These are phyloP conservation scores for Ormyrus thymus DNA, from an alignment of 2,888 invertebrate species.

Conservation along the genomic window DNA sequence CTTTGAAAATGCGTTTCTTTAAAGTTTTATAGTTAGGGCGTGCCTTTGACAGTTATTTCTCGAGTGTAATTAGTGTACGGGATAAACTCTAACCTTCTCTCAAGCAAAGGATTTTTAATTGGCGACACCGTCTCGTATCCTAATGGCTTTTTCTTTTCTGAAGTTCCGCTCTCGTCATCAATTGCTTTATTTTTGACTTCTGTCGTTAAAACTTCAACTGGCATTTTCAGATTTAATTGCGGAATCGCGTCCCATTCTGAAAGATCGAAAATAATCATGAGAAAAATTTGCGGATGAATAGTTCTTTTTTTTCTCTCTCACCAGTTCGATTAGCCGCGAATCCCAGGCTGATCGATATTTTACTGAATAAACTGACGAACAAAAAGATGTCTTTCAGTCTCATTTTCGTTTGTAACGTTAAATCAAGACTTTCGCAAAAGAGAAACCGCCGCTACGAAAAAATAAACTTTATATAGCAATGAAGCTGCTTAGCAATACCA, in stretches of 20 bases:
- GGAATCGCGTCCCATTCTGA: slow-evolving; percentile 32
- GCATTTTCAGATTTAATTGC: slow-evolving; percentile 34
- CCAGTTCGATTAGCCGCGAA: slow-evolving; percentile 31
- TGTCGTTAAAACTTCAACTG: slow-evolving; percentile 44
- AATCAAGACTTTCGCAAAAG: not conserved
- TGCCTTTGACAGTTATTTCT: too few species aligned
- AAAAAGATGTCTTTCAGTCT: slow-evolving; percentile 16
- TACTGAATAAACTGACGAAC: not conserved
- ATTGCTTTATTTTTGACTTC: slow-evolving; percentile 19
- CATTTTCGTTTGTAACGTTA: not conserved
- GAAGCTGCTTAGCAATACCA: slow-evolving; percentile 33
- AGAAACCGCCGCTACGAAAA: not conserved
- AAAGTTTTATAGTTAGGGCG: not conserved
- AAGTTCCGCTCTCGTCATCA: slow-evolving; percentile 39
- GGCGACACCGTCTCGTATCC: slow-evolving; percentile 34
- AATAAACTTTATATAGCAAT: not conserved
- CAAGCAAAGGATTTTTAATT: slow-evolving; percentile 1
- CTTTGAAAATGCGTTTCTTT: too few species aligned
- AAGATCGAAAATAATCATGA: not conserved
- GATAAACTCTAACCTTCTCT: slow-evolving; percentile 41
- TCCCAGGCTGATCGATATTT: slow-evolving; percentile 14
- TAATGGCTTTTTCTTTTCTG: slow-evolving; percentile 37
- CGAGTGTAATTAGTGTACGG: not conserved
- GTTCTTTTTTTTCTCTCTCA: not conserved
- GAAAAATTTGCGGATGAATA: not conserved